A percentile compares a stretch with the other conserved stretches of the same genome.
phyloP scores from a whole-genome alignment of 2,797 vertebrate genomes.

The Geotrypetes seraphini region DNA sequence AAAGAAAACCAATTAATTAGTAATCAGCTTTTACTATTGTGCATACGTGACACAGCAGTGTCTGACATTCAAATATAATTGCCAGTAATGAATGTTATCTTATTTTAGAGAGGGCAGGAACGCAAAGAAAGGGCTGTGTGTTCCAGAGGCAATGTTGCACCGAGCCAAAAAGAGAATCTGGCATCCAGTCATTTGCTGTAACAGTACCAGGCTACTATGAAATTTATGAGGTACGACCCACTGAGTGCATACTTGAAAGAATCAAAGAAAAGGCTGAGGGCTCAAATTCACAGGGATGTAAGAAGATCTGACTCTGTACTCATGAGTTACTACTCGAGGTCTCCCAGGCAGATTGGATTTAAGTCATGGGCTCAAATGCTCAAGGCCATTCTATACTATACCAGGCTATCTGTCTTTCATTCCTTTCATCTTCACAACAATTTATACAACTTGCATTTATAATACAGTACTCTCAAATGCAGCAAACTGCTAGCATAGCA shows the following conservation, averaged over 20 bases:
- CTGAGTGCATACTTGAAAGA: conserved; percentile 6
- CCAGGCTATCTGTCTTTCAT: not conserved
- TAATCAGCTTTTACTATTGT: not conserved
- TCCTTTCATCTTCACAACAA: conserved; percentile 3
- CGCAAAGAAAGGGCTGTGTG: too few species aligned
- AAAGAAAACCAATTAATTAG: conserved; percentile 15
- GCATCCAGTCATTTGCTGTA: conserved; percentile 3
- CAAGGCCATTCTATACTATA: not conserved
- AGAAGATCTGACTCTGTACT: conserved; percentile 28
- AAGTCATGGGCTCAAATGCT: not conserved
- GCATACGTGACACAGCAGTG: not conserved
- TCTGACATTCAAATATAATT: too few species aligned
- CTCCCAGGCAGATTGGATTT: too few species aligned
- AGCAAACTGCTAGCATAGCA: not conserved
- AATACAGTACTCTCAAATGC: conserved; percentile 8
- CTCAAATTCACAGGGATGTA: not conserved
- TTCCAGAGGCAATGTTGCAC: too few species aligned
- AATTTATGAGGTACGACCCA: conserved; percentile 1
- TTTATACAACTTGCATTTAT: not conserved
- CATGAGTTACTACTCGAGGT: conserved; percentile 12
- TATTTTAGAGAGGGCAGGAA: too few species aligned
- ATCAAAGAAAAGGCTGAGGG: conserved; percentile 1
- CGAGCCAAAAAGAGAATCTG: conserved; percentile 9
- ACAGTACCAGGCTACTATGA: conserved; percentile 1
- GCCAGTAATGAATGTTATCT: too few species aligned